Evolutionary conservation across 2,888 invertebrate species (phyloP).

Genomic region (Xylophagus ater): DNA sequence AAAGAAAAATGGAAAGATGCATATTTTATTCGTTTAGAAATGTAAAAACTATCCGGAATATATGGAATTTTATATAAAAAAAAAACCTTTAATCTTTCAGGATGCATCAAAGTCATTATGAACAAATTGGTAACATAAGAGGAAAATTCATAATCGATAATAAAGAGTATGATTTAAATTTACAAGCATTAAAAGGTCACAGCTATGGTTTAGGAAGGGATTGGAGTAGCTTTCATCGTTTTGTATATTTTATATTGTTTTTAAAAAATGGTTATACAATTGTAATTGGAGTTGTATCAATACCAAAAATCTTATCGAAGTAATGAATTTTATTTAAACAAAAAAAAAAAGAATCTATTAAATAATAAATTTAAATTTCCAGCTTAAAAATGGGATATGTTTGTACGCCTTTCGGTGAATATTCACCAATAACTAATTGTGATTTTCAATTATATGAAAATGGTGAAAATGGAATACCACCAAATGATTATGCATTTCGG

Average conservation of each 20-base stretch:
- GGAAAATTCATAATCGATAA: constrained; percentile 49
- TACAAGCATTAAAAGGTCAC: constrained; percentile 67
- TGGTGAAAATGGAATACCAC: constrained; percentile 54
- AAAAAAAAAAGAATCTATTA: too few species aligned
- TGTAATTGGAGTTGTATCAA: constrained; percentile 62
- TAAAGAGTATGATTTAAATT: constrained; percentile 38
- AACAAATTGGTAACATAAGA: constrained; percentile 59
- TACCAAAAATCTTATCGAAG: too few species aligned
- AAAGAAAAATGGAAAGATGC: constrained; percentile 59
- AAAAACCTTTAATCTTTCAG: too few species aligned
- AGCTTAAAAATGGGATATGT: constrained; percentile 58
- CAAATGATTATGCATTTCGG: constrained; percentile 52
- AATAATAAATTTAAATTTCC: too few species aligned
- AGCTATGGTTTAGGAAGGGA: constrained; percentile 66
- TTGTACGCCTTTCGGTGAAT: constrained; percentile 42
- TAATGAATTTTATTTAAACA: too few species aligned
- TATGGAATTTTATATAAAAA: too few species aligned
- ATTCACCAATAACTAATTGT: constrained; percentile 48
- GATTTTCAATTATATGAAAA: constrained; percentile 55
- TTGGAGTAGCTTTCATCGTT: constrained; percentile 63
- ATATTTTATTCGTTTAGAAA: constrained; percentile 54
- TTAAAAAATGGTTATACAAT: constrained; percentile 57
- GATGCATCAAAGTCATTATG: constrained; percentile 79
- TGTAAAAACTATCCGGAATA: constrained; percentile 40
- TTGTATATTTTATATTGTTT: constrained; percentile 67